Evolutionary conservation across 2,797 vertebrate species (phyloP).

Genomic region (Hypotaenidia okinawae): DNA sequence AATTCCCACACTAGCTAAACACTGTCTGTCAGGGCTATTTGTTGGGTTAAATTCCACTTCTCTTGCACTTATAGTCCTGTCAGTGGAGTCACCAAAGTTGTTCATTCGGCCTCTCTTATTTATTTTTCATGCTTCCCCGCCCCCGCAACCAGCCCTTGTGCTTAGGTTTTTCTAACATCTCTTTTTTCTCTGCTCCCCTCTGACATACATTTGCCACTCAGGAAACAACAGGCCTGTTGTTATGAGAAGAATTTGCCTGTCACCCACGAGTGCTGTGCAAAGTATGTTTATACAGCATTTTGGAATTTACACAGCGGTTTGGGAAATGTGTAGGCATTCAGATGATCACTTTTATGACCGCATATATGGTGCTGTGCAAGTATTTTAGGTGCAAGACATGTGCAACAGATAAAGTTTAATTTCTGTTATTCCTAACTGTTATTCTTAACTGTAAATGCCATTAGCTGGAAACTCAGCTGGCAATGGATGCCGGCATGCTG

Average conservation of each 20-base stretch:
- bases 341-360: rapidly evolving
- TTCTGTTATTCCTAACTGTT: background rate
- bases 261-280: background rate
- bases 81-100: background rate
- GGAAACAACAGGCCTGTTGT: background rate
- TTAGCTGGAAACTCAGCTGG: background rate
- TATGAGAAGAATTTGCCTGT: constrained; percentile 18
- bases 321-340: constrained; percentile 18
- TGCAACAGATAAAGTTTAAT: background rate
- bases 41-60: background rate
- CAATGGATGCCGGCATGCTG: background rate
- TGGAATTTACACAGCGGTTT: background rate
- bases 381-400: background rate
- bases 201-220: background rate
- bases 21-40: background rate
- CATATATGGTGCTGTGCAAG: rapidly evolving
- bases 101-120: background rate
- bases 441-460: background rate
- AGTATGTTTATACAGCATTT: constrained; percentile 21
- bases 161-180: background rate
- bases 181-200: background rate
- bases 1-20: background rate
- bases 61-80: background rate
- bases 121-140: background rate
- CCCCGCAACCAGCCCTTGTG: background rate